A percentile compares a stretch with the other conserved stretches of the same genome.
These are phyloP conservation scores for Pogonophryne albipinna DNA, from an alignment of 2,797 vertebrate genomes.

Conservation along the genomic window DNA sequence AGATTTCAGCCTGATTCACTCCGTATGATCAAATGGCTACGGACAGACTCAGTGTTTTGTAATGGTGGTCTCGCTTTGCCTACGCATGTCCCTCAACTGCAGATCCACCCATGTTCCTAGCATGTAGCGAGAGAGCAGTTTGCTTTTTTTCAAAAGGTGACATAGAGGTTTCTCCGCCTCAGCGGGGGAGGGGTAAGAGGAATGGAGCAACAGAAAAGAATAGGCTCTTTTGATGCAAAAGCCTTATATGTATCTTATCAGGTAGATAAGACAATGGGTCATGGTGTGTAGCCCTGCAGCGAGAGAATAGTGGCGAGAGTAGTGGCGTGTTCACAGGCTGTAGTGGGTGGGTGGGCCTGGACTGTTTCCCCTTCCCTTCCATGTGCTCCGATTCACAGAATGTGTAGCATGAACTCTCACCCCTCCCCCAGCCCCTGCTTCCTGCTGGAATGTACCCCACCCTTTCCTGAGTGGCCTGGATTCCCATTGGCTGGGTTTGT, in stretches of 20 bases:
- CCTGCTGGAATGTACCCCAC: slow-evolving; percentile 84
- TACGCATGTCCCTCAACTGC: slow-evolving; percentile 59
- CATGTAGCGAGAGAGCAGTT: slow-evolving; percentile 55
- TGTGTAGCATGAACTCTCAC: slow-evolving; percentile 82
- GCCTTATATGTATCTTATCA: slow-evolving; percentile 67
- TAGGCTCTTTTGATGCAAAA: slow-evolving; percentile 60
- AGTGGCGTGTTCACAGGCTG: slow-evolving; percentile 63
- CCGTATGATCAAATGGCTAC: slow-evolving; percentile 60
- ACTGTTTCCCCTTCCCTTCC: slow-evolving; percentile 68
- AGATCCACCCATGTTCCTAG: slow-evolving; percentile 71
- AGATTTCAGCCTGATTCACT: slow-evolving; percentile 42
- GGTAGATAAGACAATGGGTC: slow-evolving; percentile 61
- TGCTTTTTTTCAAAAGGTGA: slow-evolving; percentile 63
- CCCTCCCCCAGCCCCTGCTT: slow-evolving; percentile 82
- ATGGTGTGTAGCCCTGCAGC: slow-evolving; percentile 18
- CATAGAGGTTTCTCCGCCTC: slow-evolving; percentile 42
- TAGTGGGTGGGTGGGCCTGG: slow-evolving; percentile 74
- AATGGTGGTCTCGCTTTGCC: slow-evolving; percentile 67
- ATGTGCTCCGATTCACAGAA: slow-evolving; percentile 84
- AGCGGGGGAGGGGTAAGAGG: slow-evolving; percentile 24
- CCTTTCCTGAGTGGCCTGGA: slow-evolving; percentile 83
- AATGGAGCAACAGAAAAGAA: slow-evolving; percentile 34
- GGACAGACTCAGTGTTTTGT: slow-evolving; percentile 54
- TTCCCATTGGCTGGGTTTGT: slow-evolving; percentile 70
- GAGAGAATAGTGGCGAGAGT: slow-evolving; percentile 40